Conservation (phyloP, 2,797 vertebrate genomes). For the Tenualosa ilisha region DNA sequence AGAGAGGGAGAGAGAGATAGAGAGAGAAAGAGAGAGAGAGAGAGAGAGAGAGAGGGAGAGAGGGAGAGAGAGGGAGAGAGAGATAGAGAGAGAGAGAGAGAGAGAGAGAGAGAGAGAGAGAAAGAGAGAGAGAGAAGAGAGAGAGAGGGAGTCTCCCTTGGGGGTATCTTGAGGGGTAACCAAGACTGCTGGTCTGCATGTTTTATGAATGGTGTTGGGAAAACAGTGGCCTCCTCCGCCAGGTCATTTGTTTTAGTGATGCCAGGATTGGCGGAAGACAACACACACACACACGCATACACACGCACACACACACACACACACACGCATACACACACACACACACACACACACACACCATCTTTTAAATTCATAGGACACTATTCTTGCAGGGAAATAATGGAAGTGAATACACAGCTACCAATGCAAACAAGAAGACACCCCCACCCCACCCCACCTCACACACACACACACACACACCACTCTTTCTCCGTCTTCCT, state of each 20-base stretch:
- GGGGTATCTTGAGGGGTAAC: not conserved
- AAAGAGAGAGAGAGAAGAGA: constrained; percentile 41
- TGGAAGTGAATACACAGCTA: not conserved
- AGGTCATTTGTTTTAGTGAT: not conserved
- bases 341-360: constrained; percentile 57
- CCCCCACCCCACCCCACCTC: not conserved
- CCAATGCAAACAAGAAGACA: not conserved
- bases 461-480: no score
- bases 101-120: not conserved
- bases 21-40: no score
- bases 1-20: no score
- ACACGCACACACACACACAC: constrained; percentile 62
- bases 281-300: constrained; percentile 29
- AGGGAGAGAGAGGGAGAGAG: not conserved
- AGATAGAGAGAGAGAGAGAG: not conserved
- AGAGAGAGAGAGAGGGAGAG: not conserved
- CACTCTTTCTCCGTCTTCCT: not conserved
- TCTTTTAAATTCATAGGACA: constrained; percentile 23
- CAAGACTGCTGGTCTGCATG: not conserved
- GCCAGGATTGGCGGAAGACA: constrained; percentile 45
- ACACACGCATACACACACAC: constrained; percentile 57
- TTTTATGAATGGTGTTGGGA: not conserved
- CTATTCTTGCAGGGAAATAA: not conserved
- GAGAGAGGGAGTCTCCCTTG: not conserved
- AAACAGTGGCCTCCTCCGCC: not conserved